phyloP scores from a whole-genome alignment of 2,797 vertebrate species.

The Sciurus vulgaris region DNA sequence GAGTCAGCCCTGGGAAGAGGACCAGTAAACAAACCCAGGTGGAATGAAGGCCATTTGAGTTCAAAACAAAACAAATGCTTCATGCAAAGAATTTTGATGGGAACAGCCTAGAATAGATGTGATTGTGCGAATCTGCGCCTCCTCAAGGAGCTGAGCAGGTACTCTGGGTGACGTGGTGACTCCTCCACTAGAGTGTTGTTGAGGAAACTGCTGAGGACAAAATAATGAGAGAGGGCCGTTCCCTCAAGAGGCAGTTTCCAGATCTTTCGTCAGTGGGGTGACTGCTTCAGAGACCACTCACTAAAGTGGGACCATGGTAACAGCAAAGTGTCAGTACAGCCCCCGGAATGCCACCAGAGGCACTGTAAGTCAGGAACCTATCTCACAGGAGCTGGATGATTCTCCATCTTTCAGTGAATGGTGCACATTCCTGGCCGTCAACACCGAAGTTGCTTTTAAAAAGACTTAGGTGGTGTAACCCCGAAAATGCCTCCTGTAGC shows the following conservation, averaged over 20 bases:
- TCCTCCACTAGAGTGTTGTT: neutral
- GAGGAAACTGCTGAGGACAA: neutral
- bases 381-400: neutral
- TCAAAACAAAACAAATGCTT: neutral
- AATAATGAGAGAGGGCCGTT: neutral
- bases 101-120: neutral
- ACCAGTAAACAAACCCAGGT: neutral
- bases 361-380: neutral
- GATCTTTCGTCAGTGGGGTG: neutral
- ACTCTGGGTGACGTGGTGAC: neutral
- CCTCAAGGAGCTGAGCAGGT: neutral
- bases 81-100: neutral
- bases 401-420: too few relatives aligned
- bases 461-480: fast-evolving
- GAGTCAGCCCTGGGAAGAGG: neutral
- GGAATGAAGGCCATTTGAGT: neutral
- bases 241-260: neutral
- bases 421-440: neutral
- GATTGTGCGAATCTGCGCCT: neutral
- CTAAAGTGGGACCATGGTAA: neutral
- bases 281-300: neutral
- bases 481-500: neutral
- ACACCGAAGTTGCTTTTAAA: neutral
- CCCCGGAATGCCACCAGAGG: neutral
- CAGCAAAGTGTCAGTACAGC: neutral